These are phyloP conservation scores for Hemithea aestivaria DNA, from an alignment of 2,888 invertebrate species.

Conservation along the genomic window DNA sequence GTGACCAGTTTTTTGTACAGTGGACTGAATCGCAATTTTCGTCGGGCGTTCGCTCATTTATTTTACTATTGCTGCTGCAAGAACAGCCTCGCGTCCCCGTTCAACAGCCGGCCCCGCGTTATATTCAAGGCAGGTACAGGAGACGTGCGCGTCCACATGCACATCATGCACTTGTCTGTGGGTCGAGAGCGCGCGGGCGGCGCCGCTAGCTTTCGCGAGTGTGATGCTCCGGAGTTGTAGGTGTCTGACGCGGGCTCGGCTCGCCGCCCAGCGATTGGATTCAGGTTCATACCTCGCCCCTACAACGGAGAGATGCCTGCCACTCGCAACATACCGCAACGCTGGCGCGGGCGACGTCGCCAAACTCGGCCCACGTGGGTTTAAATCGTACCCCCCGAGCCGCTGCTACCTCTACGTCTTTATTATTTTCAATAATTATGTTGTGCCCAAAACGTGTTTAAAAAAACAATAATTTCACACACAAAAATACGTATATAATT, in stretches of 20 bases:
- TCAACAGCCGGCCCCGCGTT: slow-evolving; percentile 79
- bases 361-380: no score
- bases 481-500: no score
- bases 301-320: no score
- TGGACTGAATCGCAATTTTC: slow-evolving; percentile 82
- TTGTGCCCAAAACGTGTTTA: no score
- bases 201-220: slow-evolving; percentile 68
- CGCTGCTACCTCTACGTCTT: no score
- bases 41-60: slow-evolving; percentile 84
- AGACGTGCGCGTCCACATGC: slow-evolving; percentile 87
- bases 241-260: background rate
- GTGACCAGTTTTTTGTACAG: slow-evolving; percentile 82
- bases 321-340: no score
- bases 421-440: no score
- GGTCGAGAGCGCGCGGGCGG: slow-evolving; percentile 1
- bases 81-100: slow-evolving; percentile 80
- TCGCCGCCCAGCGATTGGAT: no score
- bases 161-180: slow-evolving; percentile 79
- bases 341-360: no score
- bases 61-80: slow-evolving; percentile 91
- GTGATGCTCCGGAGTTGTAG: slow-evolving; percentile 6
- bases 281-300: no score
- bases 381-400: no score
- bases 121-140: slow-evolving; percentile 67
- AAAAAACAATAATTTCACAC: no score